Evolutionary conservation across 2,113 vertebrate genomes (phyloP), one percentile per base, ranked within the genome.

Genomic region (Gambusia holbrooki): DNA sequence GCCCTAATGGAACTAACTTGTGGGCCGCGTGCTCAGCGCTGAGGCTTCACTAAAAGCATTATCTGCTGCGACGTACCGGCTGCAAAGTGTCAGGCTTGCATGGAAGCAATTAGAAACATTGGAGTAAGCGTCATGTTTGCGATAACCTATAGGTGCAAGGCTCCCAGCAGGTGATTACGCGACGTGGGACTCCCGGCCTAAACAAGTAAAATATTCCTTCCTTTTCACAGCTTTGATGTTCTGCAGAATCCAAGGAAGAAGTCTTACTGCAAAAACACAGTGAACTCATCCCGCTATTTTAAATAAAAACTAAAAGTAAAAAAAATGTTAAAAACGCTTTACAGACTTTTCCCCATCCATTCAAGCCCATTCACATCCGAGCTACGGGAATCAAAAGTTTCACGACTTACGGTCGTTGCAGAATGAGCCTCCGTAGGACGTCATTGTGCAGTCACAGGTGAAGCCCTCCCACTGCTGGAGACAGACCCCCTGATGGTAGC

Each of bases 391-490:
- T 12, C 0, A 0, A 9, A 54, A 64, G 65, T 17, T 48, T 48
- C 6, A 48, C 14, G 4, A 94, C 94, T 94, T 79, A 95, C 94
- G 94, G 71, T 95, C 94, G 75, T 92, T 94, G 91, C 94, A 95
- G 45, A 94, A 93, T 15, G 94, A 93, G 85, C 94, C 94, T 75
- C 94, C 93, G 64, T 95, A 94, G 92, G 94, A 94, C 92, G 96
- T 97, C 97, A 98, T 97, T 84, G 92, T 95, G 89, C 97, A 98
- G 93, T 98, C 97, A 22, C 97, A 98, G 54, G 95, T 95, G 92
- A 96, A 97, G 92, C 96, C 96, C 70, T 97, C 96, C 97, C 97
- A 98, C 87, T 97, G 96, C 92, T 98, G 97, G 90, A 98, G 92
- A 95, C 97, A 98, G 86, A 97, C 96, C 68, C 97, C 97, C 94